A percentile compares a stretch with the other conserved stretches of the same genome.
phyloP scores from a whole-genome alignment of 2,888 invertebrate species.

The Hirtodrosophila histrioides region DNA sequence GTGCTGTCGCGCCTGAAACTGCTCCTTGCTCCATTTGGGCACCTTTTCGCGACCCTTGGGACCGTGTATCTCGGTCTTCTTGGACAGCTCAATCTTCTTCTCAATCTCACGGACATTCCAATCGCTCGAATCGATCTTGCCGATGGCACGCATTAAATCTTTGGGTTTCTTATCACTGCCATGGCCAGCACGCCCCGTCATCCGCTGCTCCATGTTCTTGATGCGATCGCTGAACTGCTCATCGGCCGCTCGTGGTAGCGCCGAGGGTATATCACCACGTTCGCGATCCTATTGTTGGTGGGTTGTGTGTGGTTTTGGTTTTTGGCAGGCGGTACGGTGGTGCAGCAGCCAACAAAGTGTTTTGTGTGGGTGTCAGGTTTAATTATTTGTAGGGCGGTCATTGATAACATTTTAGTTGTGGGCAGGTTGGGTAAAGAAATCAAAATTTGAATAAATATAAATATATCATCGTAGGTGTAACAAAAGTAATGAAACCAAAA shows the following conservation, averaged over 20 bases:
- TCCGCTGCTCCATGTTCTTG: constrained; percentile 91
- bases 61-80: constrained; percentile 83
- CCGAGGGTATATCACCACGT: constrained; percentile 83
- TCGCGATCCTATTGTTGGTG: constrained; percentile 82
- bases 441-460: constrained; percentile 57
- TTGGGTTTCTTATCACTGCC: constrained; percentile 91
- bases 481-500: constrained; percentile 36
- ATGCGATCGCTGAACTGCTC: constrained; percentile 86
- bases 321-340: constrained; percentile 24
- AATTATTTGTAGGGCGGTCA: constrained; percentile 32
- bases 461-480: constrained; percentile 35
- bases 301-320: constrained; percentile 1
- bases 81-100: constrained; percentile 90
- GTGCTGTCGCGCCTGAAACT: constrained; percentile 88
- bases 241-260: constrained; percentile 81
- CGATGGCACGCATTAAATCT: constrained; percentile 93
- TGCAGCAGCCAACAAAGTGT: constrained; percentile 25
- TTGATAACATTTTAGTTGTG: constrained; percentile 24
- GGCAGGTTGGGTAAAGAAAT: constrained; percentile 50
- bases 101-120: constrained; percentile 97
- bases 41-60: constrained; percentile 88
- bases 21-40: constrained; percentile 95
- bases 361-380: constrained; percentile 40
- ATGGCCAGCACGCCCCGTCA: constrained; percentile 86
- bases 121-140: constrained; percentile 94